Evolutionary conservation across 35 echinoderm and acorn worm species (phyloP), one percentile per base, ranked within the genome.

Genomic region (Heliocidaris erythrogramma): DNA sequence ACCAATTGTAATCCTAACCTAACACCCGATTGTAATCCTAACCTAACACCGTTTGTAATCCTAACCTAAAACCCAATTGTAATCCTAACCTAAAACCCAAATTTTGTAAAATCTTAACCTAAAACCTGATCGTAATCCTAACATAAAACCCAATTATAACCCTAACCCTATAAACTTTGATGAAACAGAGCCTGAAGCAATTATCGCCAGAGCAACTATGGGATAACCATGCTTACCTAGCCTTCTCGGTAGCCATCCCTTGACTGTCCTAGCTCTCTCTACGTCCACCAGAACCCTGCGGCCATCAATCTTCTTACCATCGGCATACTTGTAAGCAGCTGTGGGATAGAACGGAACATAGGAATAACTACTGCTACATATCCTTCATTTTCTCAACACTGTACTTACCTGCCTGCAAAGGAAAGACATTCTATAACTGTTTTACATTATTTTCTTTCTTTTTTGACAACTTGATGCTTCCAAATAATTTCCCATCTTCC

Each of bases 241-340:
- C 85, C 98, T 85, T 48, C 98, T 85, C 49, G 98, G 96, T n/a
- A 97, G 48, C 98, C 98, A 99, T 92, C 96, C 98, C 88, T 99
- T 99, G n/a, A 99, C 98, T 16, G 98, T 99, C 88, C 98, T 87
- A 21, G 97, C 97, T 86, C 98, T 94, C 69, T 97, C 97, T 7
- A 99, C 98, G 49, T 99, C 98, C 7, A 99, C 98, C 59, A 99
- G 96, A 35, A 99, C 98, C 48, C 97, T 88, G 14, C 97, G 87
- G 5, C 93, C 85, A 95, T 99, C 98, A 86, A 99, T 99, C 96
- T 99, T 99, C 96, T 99, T 99, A 30, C 98, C 98, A 92, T 99
- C 98, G 13, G 98, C 98, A 32, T 97, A 96, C 86, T 99, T 99
- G 95, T 97, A 99, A 24, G 98, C 98, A 94, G 95, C 98, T 99